Evolutionary conservation across 2,797 vertebrate genomes (phyloP), one percentile per base, ranked within the genome.

Genomic region (Danio albolineatus): DNA sequence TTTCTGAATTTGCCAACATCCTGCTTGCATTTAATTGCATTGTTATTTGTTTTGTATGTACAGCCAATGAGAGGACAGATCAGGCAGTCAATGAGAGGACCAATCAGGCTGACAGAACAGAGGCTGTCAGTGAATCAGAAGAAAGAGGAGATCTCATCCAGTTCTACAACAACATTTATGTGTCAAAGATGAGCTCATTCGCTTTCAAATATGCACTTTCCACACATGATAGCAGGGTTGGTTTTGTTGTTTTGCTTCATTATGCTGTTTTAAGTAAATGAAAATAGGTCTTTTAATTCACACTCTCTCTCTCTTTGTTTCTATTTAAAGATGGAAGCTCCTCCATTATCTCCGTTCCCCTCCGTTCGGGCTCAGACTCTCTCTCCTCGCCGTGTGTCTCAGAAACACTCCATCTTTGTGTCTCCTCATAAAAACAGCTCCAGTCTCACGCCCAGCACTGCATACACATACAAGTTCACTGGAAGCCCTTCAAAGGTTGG

Each of bases 401-500:
- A 99, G 73, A 93, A 96, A 85, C 97, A 98, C 72, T 95, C 95
- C 0, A 86, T 99, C 38, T 99, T 97, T 2, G 90, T 99, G 6
- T 99, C 97, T 0, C 98, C 98, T 0, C 98, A 97, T 89, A 98
- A 98, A 91, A 97, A 94, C 6, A 85, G 91, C 0, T 69, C 92
- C 57, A 92, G 93, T 85, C 87, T 95, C 75, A 95, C 96, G 0
- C 95, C 96, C 0, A 93, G 88, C 41, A 92, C 94, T 1, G 88
- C 94, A 0, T 94, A 95, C 83, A 93, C 97, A 1, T 99, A 98
- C 89, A 95, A 89, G 79, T 97, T 99, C 85, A 96, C 90, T 39
- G 95, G 95, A 86, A 99, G 97, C 89, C 98, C 98, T 5, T 97
- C 97, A 60, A 97, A 99, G 95, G 98, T 95, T 88, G 81, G 28